Evolutionary conservation across 1,140 invertebrate species (phyloP).

Genomic region (Mycetomoellerius zeteki): DNA sequence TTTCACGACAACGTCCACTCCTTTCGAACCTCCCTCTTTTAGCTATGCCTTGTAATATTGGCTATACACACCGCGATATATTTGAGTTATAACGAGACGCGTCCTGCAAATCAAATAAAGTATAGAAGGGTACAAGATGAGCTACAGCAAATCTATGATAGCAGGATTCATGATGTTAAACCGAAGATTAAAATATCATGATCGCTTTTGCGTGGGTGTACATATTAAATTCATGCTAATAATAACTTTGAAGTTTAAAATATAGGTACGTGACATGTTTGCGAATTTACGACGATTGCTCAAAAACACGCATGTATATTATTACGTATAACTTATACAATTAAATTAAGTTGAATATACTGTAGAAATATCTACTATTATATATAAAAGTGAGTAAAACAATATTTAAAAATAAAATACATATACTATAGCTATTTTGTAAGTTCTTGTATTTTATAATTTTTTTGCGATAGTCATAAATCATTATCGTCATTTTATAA

Average conservation of each 20-base stretch:
- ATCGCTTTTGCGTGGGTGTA: not conserved
- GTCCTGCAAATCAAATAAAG: conserved; percentile 35
- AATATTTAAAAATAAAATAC: not conserved
- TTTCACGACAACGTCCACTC: conserved; percentile 42
- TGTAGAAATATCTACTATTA: not conserved
- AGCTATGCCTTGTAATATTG: conserved; percentile 40
- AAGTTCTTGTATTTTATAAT: not conserved
- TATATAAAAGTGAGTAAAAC: conserved; percentile 1
- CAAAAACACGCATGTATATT: not conserved
- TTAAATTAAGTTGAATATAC: not conserved
- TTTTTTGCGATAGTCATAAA: conserved; percentile 5
- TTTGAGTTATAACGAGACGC: conserved; percentile 29
- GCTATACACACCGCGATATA: conserved; percentile 33
- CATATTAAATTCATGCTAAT: conserved; percentile 15
- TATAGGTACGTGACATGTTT: too few species aligned
- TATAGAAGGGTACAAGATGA: conserved; percentile 8
- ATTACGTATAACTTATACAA: not conserved
- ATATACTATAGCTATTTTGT: not conserved
- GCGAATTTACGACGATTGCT: not conserved
- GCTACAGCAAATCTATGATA: not conserved
- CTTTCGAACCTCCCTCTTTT: not conserved
- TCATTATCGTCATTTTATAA: not conserved
- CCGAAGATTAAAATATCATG: conserved; percentile 5
- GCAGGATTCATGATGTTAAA: conserved; percentile 17
- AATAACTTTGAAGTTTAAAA: not conserved